Evolutionary conservation across 2,113 vertebrate genomes (phyloP).

Genomic region (Beaufortia kweichowensis): DNA sequence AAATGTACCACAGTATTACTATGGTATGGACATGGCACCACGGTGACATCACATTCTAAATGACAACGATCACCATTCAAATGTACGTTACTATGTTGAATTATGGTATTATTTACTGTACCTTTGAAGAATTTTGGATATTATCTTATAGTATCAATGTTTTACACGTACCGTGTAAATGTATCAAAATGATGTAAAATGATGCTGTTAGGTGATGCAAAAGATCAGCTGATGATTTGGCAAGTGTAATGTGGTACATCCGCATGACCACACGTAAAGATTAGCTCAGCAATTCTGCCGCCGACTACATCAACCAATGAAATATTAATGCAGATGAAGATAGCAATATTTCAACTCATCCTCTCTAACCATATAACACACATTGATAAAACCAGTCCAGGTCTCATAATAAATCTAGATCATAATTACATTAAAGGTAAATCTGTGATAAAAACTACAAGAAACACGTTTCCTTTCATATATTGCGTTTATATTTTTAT

Average conservation of each 20-base stretch:
- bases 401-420: background rate
- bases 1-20: no score
- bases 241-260: constrained; percentile 31
- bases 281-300: constrained; percentile 38
- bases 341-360: constrained; percentile 26
- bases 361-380: background rate
- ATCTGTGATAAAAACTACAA: background rate
- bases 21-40: no score
- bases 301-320: constrained; percentile 40
- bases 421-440: background rate
- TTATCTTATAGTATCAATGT: no score
- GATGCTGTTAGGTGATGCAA: constrained; percentile 29
- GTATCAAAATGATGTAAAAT: background rate
- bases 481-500: constrained; percentile 19
- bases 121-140: no score
- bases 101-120: no score
- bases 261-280: constrained; percentile 17
- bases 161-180: no score
- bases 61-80: no score
- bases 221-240: no score
- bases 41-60: no score
- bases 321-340: constrained; percentile 50
- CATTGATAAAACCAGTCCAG: background rate
- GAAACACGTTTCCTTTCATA: background rate
- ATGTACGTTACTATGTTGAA: no score